Base-by-base conservation (phyloP, 2,797 vertebrate species). In the Pseudochirops cupreus region DNA sequence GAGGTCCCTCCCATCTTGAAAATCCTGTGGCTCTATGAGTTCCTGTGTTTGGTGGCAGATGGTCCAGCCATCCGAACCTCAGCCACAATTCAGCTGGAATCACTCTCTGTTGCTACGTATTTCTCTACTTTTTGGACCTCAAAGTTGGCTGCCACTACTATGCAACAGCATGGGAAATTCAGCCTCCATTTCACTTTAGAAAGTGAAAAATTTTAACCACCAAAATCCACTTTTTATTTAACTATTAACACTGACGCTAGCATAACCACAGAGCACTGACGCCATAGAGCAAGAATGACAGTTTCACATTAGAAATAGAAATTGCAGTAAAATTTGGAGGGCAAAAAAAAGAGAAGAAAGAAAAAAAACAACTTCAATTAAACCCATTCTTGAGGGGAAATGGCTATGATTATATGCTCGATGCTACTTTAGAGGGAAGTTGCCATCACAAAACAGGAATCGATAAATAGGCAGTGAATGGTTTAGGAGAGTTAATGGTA, bases 371-470 rank as follows among this genome's bases (percentile, higher is more conserved):
- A 95, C 94, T 94, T 97, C 97, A 95, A 91, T 90, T 39, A 92
- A 24, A 82, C 39, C 92, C 96, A 95, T 98, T 97, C 95, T 91
- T 94, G 94, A 95, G 94, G 94, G 97, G 94, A 95, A 96, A 55
- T 74, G 0, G 3, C 92, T 29, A 91, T 96, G 90, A 82, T 93
- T 94, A 91, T 62, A 54, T 94, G 33, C 94, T 97, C 87, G 54
- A 14, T 91, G 91, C 92, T 89, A 74, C 67, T 93, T 94, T 89
- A 95, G 96, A 94, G 57, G 94, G 96, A 97, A 97, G 91, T 31
- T 93, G 95, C 91, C 97, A 97, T 96, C 95, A 96, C 56, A 93
- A 97, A 94, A 97, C 96, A 97, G 98, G 98, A 98, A 96, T 96
- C 97, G 97, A 98, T 95, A 98, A 98, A 98, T 91, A 96, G 95